phyloP scores from a whole-genome alignment of 2,113 vertebrate species.

The Aldabrachelys gigantea region DNA sequence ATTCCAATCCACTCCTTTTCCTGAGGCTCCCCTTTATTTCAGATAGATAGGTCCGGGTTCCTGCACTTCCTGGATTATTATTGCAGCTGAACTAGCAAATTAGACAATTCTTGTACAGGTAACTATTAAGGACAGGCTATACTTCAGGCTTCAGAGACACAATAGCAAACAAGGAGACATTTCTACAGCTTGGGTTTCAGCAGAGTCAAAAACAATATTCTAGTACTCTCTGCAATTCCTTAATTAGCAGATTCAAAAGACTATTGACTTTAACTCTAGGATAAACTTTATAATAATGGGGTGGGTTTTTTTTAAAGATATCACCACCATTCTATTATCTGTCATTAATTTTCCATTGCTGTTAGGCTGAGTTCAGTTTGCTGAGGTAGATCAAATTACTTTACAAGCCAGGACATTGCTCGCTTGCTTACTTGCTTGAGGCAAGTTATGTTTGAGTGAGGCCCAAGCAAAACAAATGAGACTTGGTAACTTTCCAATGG shows the following conservation, averaged over 20 bases:
- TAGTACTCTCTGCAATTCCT: background rate
- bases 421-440: constrained; percentile 68
- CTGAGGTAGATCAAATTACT: constrained; percentile 66
- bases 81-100: constrained; percentile 38
- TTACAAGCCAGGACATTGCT: constrained; percentile 64
- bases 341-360: constrained; percentile 59
- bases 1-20: constrained; percentile 39
- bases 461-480: constrained; percentile 68
- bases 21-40: constrained; percentile 52
- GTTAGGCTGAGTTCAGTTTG: constrained; percentile 48
- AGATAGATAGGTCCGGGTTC: constrained; percentile 22
- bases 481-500: constrained; percentile 55
- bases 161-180: background rate
- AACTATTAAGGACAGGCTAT: background rate
- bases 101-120: constrained; percentile 17
- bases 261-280: constrained; percentile 6
- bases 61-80: constrained; percentile 17
- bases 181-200: background rate
- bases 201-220: background rate
- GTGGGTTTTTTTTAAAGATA: background rate
- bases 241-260: background rate
- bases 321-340: constrained; percentile 46
- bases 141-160: background rate
- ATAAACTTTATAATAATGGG: constrained; percentile 19
- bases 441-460: constrained; percentile 68